Conservation (phyloP, 2,888 invertebrate genomes). For the Digitonthophagus gazella region DNA sequence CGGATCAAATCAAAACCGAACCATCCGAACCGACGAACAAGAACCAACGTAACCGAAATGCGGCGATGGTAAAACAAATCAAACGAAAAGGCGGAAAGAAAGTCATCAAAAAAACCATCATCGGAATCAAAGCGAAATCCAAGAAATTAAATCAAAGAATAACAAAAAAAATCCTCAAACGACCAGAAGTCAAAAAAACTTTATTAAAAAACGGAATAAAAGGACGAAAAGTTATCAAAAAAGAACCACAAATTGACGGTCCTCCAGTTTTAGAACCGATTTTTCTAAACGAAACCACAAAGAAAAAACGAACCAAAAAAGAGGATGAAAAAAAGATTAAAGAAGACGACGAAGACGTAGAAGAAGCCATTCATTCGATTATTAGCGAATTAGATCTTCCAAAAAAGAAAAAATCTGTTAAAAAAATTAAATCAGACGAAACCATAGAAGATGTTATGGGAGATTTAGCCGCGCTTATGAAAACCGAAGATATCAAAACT, state of each 20-base stretch:
- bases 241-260: conserved; percentile 28
- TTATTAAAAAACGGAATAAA: conserved; percentile 46
- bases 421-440: conserved; percentile 33
- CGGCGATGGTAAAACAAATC: conserved; percentile 26
- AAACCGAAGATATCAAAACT: conserved; percentile 38
- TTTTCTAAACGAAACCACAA: conserved; percentile 38
- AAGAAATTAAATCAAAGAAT: conserved; percentile 39
- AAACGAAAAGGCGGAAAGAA: conserved; percentile 31
- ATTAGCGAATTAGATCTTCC: conserved; percentile 28
- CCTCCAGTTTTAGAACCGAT: conserved; percentile 46
- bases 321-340: conserved; percentile 29
- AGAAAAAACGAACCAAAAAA: conserved; percentile 32
- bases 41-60: conserved; percentile 15
- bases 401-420: conserved; percentile 29
- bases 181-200: conserved; percentile 41
- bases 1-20: conserved; percentile 35
- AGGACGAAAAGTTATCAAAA: conserved; percentile 32
- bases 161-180: conserved; percentile 40
- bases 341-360: conserved; percentile 23
- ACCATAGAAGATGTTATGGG: conserved; percentile 47
- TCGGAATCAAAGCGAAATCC: conserved; percentile 43
- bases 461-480: conserved; percentile 42
- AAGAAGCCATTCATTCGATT: conserved; percentile 33
- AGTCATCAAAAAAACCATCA: conserved; percentile 33
- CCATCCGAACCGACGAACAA: no score